Evolutionary conservation across 2,888 invertebrate genomes (phyloP).

Genomic region (Rhagium mordax): DNA sequence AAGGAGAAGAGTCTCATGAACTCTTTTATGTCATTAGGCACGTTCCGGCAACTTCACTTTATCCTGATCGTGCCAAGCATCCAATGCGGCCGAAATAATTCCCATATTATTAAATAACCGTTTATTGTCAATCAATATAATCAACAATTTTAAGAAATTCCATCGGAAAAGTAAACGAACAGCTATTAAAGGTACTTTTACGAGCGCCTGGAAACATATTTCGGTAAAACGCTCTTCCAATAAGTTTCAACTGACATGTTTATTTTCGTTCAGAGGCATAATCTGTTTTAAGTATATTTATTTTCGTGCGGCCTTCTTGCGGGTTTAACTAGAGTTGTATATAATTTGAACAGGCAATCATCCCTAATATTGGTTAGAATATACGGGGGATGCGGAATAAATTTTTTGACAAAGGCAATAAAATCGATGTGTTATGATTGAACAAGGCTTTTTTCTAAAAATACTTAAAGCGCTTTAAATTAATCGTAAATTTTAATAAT

Average conservation of each 20-base stretch:
- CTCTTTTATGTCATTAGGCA: slow-evolving; percentile 50
- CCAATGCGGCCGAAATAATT: slow-evolving; percentile 46
- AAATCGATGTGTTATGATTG: no score
- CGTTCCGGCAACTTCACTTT: slow-evolving; percentile 48
- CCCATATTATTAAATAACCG: slow-evolving; percentile 47
- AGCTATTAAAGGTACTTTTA: slow-evolving; percentile 14
- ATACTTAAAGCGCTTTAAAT: no score
- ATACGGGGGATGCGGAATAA: no score
- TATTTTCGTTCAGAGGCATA: not conserved
- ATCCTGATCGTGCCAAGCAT: slow-evolving; percentile 46
- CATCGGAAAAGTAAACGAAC: slow-evolving; percentile 18
- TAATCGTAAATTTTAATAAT: no score
- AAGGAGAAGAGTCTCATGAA: slow-evolving; percentile 42
- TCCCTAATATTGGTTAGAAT: no score
- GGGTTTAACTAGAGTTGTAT: no score
- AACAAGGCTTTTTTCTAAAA: no score
- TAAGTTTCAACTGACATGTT: not conserved
- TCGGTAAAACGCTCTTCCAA: not conserved
- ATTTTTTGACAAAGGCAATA: no score
- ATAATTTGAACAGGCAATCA: no score
- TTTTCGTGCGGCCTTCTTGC: not conserved
- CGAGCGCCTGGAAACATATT: not conserved
- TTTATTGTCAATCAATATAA: slow-evolving; percentile 37
- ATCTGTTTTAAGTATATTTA: not conserved
- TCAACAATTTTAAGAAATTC: slow-evolving; percentile 28